Conservation (phyloP, 2,888 invertebrate genomes). For the Syrista parreyssii region DNA sequence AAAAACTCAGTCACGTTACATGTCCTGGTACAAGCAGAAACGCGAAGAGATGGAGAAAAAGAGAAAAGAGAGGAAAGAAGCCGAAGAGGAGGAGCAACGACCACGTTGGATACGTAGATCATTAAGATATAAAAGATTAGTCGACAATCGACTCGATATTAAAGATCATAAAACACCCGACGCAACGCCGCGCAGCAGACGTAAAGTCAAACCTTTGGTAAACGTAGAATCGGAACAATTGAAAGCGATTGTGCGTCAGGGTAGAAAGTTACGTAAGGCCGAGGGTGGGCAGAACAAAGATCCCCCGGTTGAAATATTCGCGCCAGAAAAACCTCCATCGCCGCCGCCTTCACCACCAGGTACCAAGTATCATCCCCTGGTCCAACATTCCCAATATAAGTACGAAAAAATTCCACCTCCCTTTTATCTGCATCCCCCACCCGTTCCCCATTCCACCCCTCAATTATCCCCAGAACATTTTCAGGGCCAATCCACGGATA, state of each 20-base stretch:
- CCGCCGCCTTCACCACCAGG: conserved; percentile 65
- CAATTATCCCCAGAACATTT: conserved; percentile 47
- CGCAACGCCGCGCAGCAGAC: conserved; percentile 40
- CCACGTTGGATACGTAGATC: conserved; percentile 47
- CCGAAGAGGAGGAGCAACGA: conserved; percentile 42
- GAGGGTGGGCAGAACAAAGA: conserved; percentile 62
- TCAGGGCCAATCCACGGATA: conserved; percentile 14
- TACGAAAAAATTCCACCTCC: conserved; percentile 69
- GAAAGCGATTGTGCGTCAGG: conserved; percentile 62
- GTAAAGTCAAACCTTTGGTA: conserved; percentile 56
- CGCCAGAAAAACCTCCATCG: conserved; percentile 55
- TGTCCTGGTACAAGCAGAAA: conserved; percentile 63
- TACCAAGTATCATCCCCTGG: conserved; percentile 74
- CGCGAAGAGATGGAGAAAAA: conserved; percentile 56
- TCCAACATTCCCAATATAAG: conserved; percentile 83
- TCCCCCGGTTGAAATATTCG: conserved; percentile 59
- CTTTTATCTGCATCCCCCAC: conserved; percentile 59
- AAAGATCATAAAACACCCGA: conserved; percentile 37
- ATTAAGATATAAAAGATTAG: not conserved
- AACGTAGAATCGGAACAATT: conserved; percentile 62
- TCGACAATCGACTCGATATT: not conserved
- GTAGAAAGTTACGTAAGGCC: conserved; percentile 64
- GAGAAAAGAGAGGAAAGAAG: conserved; percentile 31
- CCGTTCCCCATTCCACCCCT: conserved; percentile 54
- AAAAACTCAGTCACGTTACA: conserved; percentile 53